Percentiles rank a stretch among this genome's conserved stretches.
phyloP scores from a whole-genome alignment of 2,113 vertebrate genomes.

The Perccottus glenii region DNA sequence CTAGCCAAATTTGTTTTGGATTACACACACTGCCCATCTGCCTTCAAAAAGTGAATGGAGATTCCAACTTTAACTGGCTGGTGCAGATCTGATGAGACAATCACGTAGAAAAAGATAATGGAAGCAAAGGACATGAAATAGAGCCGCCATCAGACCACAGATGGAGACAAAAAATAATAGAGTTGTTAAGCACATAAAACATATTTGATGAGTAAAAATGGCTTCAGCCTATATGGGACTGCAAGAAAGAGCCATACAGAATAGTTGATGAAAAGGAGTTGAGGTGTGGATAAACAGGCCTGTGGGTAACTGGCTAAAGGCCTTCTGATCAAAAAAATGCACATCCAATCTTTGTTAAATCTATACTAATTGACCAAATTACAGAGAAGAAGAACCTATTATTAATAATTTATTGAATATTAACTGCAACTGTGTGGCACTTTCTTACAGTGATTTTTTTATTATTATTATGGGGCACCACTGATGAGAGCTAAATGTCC shows the following conservation, averaged over 20 bases:
- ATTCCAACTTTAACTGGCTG: neutral
- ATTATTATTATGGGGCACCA: no score
- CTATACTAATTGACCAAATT: no score
- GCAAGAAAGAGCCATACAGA: neutral
- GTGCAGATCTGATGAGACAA: neutral
- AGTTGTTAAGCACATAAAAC: no score
- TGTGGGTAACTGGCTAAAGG: conserved; percentile 40
- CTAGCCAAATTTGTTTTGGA: conserved; percentile 6
- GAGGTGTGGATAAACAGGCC: neutral
- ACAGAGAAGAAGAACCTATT: no score
- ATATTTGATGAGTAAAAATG: no score
- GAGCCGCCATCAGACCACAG: neutral
- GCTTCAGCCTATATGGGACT: neutral
- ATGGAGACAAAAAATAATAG: no score
- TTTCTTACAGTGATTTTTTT: no score
- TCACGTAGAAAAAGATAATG: neutral
- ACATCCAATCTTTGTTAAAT: no score
- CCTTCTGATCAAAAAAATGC: no score
- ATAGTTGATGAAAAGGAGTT: neutral
- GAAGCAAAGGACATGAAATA: neutral
- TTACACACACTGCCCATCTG: conserved; percentile 29
- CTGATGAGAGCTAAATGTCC: no score
- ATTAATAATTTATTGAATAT: no score
- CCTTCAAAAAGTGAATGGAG: neutral
- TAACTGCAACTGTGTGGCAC: no score